phyloP scores from a whole-genome alignment of 2,888 invertebrate species.

The Polymixis flavicincta region DNA sequence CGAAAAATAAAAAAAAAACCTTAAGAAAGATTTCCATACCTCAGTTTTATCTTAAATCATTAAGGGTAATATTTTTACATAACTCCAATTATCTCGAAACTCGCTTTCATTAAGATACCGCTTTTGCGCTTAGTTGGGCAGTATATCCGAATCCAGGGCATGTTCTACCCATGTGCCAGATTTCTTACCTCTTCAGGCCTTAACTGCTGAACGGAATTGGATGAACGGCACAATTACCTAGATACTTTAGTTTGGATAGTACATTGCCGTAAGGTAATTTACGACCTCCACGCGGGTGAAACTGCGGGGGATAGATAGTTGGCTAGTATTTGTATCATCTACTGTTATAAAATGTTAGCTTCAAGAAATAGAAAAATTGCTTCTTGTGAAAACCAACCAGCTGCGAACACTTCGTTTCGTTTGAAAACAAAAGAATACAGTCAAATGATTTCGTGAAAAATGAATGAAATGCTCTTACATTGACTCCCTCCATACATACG shows the following conservation, averaged over 20 bases:
- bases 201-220: not conserved
- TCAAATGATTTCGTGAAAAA: slow-evolving; percentile 36
- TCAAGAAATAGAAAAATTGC: slow-evolving; percentile 9
- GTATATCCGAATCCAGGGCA: too few species aligned
- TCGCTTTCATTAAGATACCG: too few species aligned
- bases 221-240: not conserved
- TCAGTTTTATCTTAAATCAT: too few species aligned
- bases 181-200: not conserved
- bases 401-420: slow-evolving; percentile 9
- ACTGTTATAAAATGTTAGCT: too few species aligned
- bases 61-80: too few species aligned
- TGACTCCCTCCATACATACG: not conserved
- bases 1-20: too few species aligned
- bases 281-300: not conserved
- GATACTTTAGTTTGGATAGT: not conserved
- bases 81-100: too few species aligned
- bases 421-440: slow-evolving; percentile 24
- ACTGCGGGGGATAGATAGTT: not conserved
- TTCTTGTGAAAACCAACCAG: not conserved
- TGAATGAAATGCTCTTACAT: slow-evolving; percentile 13
- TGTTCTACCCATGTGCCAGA: too few species aligned
- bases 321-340: not conserved
- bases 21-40: too few species aligned
- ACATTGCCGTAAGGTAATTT: not conserved
- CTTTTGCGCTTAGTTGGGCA: too few species aligned